Conservation (phyloP, 2,888 invertebrate species). For the Lasioglossum malachurum region DNA sequence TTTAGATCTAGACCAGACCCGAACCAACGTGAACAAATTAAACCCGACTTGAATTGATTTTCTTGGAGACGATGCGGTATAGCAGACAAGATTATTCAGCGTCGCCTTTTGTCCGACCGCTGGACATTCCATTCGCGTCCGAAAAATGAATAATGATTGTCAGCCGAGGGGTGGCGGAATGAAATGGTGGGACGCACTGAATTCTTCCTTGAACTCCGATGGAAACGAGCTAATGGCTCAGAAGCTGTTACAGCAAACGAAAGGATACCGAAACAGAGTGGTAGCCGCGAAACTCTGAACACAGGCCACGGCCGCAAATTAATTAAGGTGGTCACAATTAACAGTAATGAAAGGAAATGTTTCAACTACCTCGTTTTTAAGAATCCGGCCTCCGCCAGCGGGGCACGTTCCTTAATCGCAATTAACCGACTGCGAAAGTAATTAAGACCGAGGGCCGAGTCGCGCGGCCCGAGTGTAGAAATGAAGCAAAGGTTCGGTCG, state of each 20-base stretch:
- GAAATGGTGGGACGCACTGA: not conserved
- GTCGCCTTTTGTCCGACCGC: not conserved
- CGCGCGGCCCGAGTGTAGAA: constrained; percentile 67
- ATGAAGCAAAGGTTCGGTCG: constrained; percentile 70
- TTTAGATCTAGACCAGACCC: too few species aligned
- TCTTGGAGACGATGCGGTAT: not conserved
- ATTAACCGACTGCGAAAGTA: constrained; percentile 76
- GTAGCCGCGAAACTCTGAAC: constrained; percentile 32
- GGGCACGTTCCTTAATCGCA: constrained; percentile 74
- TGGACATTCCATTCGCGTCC: not conserved
- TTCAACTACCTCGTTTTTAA: constrained; percentile 70
- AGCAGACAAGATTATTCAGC: not conserved
- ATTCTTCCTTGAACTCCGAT: constrained; percentile 23
- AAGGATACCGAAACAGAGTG: constrained; percentile 43
- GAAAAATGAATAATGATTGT: constrained; percentile 17
- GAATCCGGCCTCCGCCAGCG: constrained; percentile 60
- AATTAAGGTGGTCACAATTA: constrained; percentile 72
- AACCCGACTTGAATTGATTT: not conserved
- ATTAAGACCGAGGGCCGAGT: constrained; percentile 73
- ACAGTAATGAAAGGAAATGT: constrained; percentile 71
- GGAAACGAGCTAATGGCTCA: constrained; percentile 44
- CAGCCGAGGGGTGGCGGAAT: not conserved
- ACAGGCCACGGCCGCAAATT: constrained; percentile 59
- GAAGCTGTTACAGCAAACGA: constrained; percentile 32
- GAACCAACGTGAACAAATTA: too few species aligned